Percentiles rank a stretch among this genome's conserved stretches.
These are phyloP conservation scores for Symphodus melops DNA, from an alignment of 2,113 vertebrate genomes.

Conservation along the genomic window DNA sequence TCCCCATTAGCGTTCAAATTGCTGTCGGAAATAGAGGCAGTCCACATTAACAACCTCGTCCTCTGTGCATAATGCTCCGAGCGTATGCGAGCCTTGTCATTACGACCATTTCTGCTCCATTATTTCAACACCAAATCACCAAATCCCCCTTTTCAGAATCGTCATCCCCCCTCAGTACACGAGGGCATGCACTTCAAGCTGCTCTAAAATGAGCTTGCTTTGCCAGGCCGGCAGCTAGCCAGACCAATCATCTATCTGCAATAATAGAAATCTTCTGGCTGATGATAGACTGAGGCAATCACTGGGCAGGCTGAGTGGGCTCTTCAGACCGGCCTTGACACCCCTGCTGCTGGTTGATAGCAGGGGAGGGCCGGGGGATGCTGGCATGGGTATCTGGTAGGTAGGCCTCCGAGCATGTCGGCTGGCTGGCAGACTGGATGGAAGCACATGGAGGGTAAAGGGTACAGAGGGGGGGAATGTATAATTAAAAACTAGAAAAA, in stretches of 20 bases:
- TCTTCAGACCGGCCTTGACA: slow-evolving; percentile 76
- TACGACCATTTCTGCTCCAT: slow-evolving; percentile 70
- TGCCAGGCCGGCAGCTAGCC: slow-evolving; percentile 75
- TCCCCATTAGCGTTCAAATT: slow-evolving; percentile 73
- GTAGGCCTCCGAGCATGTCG: slow-evolving; percentile 22
- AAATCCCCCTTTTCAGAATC: slow-evolving; percentile 46
- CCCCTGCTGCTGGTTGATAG: slow-evolving; percentile 73
- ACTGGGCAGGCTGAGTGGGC: slow-evolving; percentile 76
- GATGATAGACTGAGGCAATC: slow-evolving; percentile 82
- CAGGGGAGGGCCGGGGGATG: slow-evolving; percentile 47
- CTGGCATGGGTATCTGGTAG: slow-evolving; percentile 47
- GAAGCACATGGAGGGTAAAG: slow-evolving; percentile 45
- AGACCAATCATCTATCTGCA: slow-evolving; percentile 81
- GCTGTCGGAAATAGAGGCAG: slow-evolving; percentile 71
- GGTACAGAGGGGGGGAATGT: neutral
- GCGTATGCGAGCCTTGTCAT: slow-evolving; percentile 63
- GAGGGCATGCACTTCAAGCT: slow-evolving; percentile 70
- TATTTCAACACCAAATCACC: slow-evolving; percentile 73
- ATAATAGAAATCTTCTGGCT: slow-evolving; percentile 80
- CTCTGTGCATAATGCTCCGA: slow-evolving; percentile 59
- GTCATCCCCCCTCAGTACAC: slow-evolving; percentile 23
- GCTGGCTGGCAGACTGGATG: slow-evolving; percentile 23
- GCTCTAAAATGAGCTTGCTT: slow-evolving; percentile 74
- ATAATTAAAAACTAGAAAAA: neutral
- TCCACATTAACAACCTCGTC: slow-evolving; percentile 67